These are phyloP conservation scores for Trichomalopsis sarcophagae DNA, from an alignment of 1,140 invertebrate species.

Conservation along the genomic window DNA sequence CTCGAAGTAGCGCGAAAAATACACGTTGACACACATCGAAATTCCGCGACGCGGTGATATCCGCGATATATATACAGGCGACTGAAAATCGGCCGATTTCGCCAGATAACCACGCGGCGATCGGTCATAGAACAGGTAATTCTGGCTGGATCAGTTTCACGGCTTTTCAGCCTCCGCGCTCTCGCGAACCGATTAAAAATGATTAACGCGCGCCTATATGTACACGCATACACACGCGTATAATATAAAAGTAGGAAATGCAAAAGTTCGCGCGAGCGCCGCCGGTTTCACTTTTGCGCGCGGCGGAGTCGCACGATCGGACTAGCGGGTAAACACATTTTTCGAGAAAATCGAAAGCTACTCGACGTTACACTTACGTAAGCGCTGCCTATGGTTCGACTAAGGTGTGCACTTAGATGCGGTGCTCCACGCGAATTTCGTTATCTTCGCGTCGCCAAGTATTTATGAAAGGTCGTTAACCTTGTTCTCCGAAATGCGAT, in stretches of 20 bases:
- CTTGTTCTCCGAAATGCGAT: too few species aligned
- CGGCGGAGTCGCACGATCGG: neutral
- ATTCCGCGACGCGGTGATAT: too few species aligned
- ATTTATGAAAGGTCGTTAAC: too few species aligned
- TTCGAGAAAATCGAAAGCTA: conserved; percentile 47
- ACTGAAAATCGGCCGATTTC: conserved; percentile 9
- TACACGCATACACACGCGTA: neutral
- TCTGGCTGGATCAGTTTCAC: conserved; percentile 20
- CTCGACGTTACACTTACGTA: conserved; percentile 30
- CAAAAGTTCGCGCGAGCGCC: conserved; percentile 25
- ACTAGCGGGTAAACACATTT: conserved; percentile 30
- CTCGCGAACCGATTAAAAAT: conserved; percentile 23
- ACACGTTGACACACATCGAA: neutral
- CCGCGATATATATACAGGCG: neutral
- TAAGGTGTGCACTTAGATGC: neutral
- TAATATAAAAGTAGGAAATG: conserved; percentile 52
- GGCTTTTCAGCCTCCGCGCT: conserved; percentile 11
- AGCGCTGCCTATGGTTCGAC: neutral
- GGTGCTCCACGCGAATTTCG: conserved; percentile 20
- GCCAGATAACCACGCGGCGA: neutral
- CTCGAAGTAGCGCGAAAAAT: too few species aligned
- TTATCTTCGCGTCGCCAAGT: neutral
- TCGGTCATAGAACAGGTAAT: conserved; percentile 36
- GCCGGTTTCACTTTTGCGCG: conserved; percentile 24
- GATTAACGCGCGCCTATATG: conserved; percentile 42